Conservation (phyloP, 1,140 invertebrate genomes). For the Pachyrhynchus sulphureomaculatus region DNA sequence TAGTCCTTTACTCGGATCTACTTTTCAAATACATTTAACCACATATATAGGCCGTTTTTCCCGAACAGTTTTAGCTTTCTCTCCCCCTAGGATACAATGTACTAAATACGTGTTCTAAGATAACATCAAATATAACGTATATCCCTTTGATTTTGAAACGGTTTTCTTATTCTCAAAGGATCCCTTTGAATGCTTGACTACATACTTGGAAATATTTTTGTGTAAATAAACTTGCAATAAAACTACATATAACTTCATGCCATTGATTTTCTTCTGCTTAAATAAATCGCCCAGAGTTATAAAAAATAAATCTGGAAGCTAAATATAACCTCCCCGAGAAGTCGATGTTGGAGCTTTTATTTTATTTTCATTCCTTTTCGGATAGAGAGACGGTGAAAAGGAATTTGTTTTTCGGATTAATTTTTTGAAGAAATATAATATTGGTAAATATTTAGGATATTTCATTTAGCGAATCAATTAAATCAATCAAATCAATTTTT, state of each 20-base stretch:
- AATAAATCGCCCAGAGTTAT: constrained; percentile 26
- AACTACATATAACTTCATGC: constrained; percentile 21
- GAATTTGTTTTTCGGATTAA: no score
- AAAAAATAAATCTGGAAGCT: constrained; percentile 24
- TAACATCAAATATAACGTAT: constrained; percentile 6
- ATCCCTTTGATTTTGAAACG: constrained; percentile 10
- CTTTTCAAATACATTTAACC: no score
- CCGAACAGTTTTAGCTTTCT: no score
- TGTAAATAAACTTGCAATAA: constrained; percentile 23
- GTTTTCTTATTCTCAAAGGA: constrained; percentile 9
- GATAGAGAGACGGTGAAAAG: not conserved
- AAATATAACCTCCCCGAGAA: constrained; percentile 13
- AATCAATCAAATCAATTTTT: no score
- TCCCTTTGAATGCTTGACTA: constrained; percentile 16
- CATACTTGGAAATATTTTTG: constrained; percentile 9
- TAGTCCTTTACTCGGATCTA: no score
- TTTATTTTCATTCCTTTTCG: constrained; percentile 3
- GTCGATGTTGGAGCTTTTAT: constrained; percentile 11
- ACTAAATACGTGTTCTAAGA: no score
- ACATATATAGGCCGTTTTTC: no score
- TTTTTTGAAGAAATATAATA: no score
- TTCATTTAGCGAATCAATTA: no score
- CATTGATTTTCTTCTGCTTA: constrained; percentile 29
- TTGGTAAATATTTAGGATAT: no score
- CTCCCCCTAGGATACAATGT: no score